Evolutionary conservation across 2,113 vertebrate genomes (phyloP).

Genomic region (Lycocorax pyrrhopterus): DNA sequence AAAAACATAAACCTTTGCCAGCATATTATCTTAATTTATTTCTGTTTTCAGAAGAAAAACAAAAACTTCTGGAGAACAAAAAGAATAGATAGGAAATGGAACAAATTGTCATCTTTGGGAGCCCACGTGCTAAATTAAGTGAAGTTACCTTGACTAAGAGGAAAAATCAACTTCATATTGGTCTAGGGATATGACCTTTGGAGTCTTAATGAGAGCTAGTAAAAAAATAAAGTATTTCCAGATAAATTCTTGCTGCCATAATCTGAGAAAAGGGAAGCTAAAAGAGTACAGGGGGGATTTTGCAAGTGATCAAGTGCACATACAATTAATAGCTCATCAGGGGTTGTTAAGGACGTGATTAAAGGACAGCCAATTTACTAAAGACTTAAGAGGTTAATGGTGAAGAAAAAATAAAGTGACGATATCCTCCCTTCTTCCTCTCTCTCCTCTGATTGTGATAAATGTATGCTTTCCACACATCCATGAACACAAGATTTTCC

Average conservation of each 20-base stretch:
- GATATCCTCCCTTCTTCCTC: neutral
- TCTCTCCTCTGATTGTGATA: neutral
- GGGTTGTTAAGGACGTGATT: neutral
- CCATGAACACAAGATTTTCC: neutral
- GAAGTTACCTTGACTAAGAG: neutral
- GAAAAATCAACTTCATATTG: neutral
- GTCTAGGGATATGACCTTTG: neutral
- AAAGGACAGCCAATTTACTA: neutral
- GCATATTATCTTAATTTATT: neutral
- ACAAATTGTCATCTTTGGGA: neutral
- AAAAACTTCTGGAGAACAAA: neutral
- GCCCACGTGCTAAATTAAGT: neutral
- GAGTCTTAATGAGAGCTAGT: neutral
- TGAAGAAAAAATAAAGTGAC: neutral
- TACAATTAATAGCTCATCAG: conserved; percentile 4
- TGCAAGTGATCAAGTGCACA: neutral
- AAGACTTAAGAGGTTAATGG: neutral
- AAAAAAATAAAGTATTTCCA: neutral
- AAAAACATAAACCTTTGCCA: neutral
- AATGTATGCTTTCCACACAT: neutral
- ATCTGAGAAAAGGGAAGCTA: neutral
- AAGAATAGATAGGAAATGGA: neutral
- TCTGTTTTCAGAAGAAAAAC: neutral
- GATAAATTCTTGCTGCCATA: neutral
- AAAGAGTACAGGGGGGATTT: neutral